A percentile compares a stretch with the other conserved stretches of the same genome.
These are phyloP conservation scores for Archips crataeganus DNA, from an alignment of 2,888 invertebrate species.

Conservation along the genomic window DNA sequence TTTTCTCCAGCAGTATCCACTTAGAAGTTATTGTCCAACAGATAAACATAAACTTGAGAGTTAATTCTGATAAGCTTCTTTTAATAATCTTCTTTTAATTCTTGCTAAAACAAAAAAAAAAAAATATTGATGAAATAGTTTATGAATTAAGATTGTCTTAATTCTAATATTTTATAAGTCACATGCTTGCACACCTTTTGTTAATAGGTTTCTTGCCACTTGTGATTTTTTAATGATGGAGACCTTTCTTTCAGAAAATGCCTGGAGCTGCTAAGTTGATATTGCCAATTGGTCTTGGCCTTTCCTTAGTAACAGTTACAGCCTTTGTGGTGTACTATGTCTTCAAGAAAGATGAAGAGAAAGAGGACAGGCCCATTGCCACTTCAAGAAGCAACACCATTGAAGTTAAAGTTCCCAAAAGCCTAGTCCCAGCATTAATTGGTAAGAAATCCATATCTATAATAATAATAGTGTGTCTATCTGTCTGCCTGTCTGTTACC, in stretches of 20 bases:
- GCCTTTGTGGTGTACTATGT: constrained; percentile 89
- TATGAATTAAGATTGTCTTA: too few species aligned
- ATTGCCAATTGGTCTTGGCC: constrained; percentile 87
- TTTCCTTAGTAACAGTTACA: constrained; percentile 89
- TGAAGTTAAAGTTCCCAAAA: constrained; percentile 87
- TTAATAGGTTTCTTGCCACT: too few species aligned
- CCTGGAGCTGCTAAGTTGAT: constrained; percentile 65
- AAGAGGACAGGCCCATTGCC: constrained; percentile 64
- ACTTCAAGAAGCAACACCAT: constrained; percentile 73
- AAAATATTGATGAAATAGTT: background rate
- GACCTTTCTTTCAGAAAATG: constrained; percentile 60
- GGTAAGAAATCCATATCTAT: constrained; percentile 67
- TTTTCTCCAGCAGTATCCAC: background rate
- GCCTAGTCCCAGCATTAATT: constrained; percentile 88
- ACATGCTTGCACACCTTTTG: too few species aligned
- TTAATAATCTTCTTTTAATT: too few species aligned
- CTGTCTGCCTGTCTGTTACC: too few species aligned
- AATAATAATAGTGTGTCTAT: too few species aligned
- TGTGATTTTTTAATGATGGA: too few species aligned
- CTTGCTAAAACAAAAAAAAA: background rate
- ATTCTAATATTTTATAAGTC: too few species aligned
- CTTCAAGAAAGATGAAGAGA: constrained; percentile 87
- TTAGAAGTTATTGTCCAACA: background rate
- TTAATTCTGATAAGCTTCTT: too few species aligned
- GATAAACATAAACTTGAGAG: background rate